Evolutionary conservation across 2,797 vertebrate species (phyloP).

Genomic region (Gouania willdenowi): DNA sequence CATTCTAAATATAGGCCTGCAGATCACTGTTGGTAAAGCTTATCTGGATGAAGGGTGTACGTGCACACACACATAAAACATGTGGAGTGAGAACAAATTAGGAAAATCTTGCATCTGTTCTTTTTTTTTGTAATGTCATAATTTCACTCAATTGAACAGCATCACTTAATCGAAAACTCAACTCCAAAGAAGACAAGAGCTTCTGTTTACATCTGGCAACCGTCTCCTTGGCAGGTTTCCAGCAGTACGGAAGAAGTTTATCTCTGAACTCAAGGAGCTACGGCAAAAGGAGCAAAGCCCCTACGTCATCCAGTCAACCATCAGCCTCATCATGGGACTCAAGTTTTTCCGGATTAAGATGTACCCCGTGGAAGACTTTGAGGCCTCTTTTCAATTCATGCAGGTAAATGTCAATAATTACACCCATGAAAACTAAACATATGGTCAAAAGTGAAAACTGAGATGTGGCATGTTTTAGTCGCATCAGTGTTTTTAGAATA

Average conservation of each 20-base stretch:
- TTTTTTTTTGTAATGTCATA: not conserved
- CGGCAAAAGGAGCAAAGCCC: constrained; percentile 96
- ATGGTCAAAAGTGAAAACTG: too few species aligned
- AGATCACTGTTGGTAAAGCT: constrained; percentile 48
- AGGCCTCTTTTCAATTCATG: constrained; percentile 99
- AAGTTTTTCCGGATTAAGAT: constrained; percentile 99
- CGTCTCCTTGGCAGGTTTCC: constrained; percentile 80
- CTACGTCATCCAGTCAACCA: constrained; percentile 91
- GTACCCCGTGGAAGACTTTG: constrained; percentile 99
- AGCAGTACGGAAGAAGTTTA: constrained; percentile 97
- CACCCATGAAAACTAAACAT: too few species aligned
- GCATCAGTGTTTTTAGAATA: too few species aligned
- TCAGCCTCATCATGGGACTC: constrained; percentile 99
- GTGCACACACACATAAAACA: constrained; percentile 16
- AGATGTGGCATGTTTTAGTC: too few species aligned
- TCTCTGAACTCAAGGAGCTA: constrained; percentile 95
- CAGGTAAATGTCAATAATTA: constrained; percentile 90
- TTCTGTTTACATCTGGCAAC: constrained; percentile 10
- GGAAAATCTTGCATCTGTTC: not conserved
- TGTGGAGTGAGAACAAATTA: not conserved
- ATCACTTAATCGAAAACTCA: too few species aligned
- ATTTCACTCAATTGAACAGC: not conserved
- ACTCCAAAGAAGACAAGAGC: not conserved
- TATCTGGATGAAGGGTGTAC: constrained; percentile 33
- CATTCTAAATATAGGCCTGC: constrained; percentile 77